Conservation (phyloP, 2,113 vertebrate species). For the Grammomys dolichurus region DNA sequence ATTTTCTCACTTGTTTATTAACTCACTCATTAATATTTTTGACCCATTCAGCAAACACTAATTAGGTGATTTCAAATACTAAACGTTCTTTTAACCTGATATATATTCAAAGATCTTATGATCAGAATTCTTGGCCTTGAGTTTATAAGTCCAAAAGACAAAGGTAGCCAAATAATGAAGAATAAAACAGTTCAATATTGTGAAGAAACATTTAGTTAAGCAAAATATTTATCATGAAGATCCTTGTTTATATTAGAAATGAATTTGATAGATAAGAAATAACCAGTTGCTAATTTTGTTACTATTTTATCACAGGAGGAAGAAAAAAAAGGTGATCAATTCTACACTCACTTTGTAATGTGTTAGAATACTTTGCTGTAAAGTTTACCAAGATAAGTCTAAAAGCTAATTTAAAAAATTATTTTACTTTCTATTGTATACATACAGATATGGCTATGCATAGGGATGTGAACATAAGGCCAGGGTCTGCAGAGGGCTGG, state of each 20-base stretch:
- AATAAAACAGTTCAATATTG: neutral
- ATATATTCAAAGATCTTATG: slow-evolving; percentile 12
- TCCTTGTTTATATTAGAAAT: neutral
- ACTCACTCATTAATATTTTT: neutral
- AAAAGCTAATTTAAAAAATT: neutral
- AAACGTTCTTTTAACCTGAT: neutral
- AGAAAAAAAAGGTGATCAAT: neutral
- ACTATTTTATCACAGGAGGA: neutral
- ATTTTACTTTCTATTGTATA: neutral
- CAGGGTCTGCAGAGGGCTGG: neutral
- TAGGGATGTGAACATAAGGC: neutral
- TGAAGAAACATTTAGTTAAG: neutral
- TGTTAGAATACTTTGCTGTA: neutral
- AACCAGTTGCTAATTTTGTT: neutral
- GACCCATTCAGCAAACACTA: slow-evolving; percentile 44
- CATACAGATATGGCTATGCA: neutral
- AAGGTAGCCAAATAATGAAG: slow-evolving; percentile 10
- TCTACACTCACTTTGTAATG: neutral
- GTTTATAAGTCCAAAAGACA: neutral
- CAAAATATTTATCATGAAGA: neutral
- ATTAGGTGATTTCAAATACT: neutral
- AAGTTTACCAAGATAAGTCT: neutral
- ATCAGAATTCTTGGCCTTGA: neutral
- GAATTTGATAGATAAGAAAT: neutral
- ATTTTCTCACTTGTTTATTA: slow-evolving; percentile 53